Conservation (phyloP, 2,797 vertebrate species). For the Halcyon leucocephala region DNA sequence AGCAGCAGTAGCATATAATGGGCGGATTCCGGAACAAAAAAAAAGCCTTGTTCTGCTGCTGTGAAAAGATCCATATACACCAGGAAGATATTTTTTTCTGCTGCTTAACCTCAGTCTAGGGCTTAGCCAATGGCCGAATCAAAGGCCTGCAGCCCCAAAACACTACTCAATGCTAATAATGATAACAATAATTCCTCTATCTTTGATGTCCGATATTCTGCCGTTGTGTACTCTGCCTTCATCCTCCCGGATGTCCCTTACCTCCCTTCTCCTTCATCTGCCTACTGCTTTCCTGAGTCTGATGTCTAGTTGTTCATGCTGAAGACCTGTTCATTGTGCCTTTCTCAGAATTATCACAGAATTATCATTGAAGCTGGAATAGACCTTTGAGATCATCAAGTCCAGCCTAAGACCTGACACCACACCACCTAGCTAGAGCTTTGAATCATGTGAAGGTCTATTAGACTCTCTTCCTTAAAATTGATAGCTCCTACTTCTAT, state of each 20-base stretch:
- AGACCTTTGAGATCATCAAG: too few species aligned
- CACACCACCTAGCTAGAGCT: too few species aligned
- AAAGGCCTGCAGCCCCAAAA: background rate
- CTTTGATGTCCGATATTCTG: background rate
- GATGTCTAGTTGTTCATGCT: background rate
- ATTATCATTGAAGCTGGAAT: too few species aligned
- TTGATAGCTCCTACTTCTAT: background rate
- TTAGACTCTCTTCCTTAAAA: background rate
- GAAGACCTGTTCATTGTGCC: background rate
- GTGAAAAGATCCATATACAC: background rate
- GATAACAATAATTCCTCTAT: background rate
- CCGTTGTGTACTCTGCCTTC: background rate
- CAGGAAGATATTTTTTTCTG: background rate
- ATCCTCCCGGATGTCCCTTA: background rate
- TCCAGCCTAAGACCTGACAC: too few species aligned
- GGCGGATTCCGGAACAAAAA: background rate
- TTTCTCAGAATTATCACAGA: background rate
- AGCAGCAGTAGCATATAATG: accelerated
- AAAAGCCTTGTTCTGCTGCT: background rate
- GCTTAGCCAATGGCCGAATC: background rate
- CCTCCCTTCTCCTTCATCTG: background rate
- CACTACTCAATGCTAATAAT: background rate
- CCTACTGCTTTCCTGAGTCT: background rate
- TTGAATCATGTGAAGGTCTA: background rate
- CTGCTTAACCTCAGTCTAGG: background rate